Evolutionary conservation across 2,113 vertebrate species (phyloP).

Genomic region (Sphyrna mokarran): DNA sequence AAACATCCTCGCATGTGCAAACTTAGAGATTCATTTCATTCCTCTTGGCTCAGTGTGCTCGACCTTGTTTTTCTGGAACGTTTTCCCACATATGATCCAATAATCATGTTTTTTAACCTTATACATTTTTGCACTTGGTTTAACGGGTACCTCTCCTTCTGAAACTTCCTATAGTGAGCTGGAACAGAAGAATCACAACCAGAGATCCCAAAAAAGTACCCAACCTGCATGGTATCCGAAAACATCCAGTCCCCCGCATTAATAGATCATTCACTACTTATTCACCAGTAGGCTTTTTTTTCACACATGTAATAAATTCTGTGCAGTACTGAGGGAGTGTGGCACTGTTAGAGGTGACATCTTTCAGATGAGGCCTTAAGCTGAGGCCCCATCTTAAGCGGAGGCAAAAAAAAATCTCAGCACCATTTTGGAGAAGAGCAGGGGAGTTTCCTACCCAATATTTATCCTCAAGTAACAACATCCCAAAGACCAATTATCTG

Average conservation of each 20-base stretch:
- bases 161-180: not conserved
- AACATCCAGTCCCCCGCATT: not conserved
- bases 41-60: not conserved
- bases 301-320: not conserved
- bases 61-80: not conserved
- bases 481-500: not conserved
- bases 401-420: not conserved
- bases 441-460: not conserved
- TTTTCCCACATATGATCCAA: not conserved
- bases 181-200: not conserved
- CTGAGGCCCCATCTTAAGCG: too few species aligned
- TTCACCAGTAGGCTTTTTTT: not conserved
- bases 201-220: not conserved
- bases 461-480: not conserved
- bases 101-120: not conserved
- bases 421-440: too few species aligned
- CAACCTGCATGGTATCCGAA: not conserved
- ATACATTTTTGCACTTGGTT: not conserved
- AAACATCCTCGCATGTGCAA: not conserved
- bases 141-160: too few species aligned
- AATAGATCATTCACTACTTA: not conserved
- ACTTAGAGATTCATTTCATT: not conserved
- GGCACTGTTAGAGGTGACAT: too few species aligned
- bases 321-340: too few species aligned
- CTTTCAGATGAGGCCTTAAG: too few species aligned